Conservation (phyloP, 1,140 invertebrate genomes). For the Pomphorhynchus laevis region DNA sequence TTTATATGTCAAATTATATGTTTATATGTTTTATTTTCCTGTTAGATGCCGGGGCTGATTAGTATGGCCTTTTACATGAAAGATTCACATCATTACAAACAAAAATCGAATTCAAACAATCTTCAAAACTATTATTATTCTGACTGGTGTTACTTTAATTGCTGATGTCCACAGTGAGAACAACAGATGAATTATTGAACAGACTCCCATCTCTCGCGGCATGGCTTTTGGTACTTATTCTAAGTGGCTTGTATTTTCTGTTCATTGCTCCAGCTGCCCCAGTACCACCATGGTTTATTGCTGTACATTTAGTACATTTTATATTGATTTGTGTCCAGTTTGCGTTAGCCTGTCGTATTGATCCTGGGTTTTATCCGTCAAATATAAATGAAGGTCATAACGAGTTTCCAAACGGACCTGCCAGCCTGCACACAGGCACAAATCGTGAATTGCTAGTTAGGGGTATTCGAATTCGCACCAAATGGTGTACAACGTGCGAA, state of each 20-base stretch:
- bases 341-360: conserved; percentile 86
- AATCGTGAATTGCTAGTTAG: background rate
- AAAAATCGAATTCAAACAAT: too few relatives aligned
- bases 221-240: conserved; percentile 4
- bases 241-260: background rate
- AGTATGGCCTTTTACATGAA: too few relatives aligned
- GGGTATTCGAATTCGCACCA: conserved; percentile 6
- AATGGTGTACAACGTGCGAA: conserved; percentile 39
- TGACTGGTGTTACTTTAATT: too few relatives aligned
- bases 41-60: too few relatives aligned
- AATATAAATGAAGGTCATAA: conserved; percentile 70
- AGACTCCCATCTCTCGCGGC: conserved; percentile 7
- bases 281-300: background rate
- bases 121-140: too few relatives aligned
- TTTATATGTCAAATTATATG: too few relatives aligned
- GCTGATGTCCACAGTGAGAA: too few relatives aligned
- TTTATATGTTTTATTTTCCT: too few relatives aligned
- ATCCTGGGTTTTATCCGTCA: conserved; percentile 92
- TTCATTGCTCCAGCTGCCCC: conserved; percentile 1
- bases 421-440: background rate
- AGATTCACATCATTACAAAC: too few relatives aligned
- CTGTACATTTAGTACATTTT: background rate
- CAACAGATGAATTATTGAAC: too few relatives aligned
- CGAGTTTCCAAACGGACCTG: conserved; percentile 23
- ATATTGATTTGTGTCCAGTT: conserved; percentile 59